phyloP scores from a whole-genome alignment of 2,797 vertebrate species.

The Gallinago stenura region DNA sequence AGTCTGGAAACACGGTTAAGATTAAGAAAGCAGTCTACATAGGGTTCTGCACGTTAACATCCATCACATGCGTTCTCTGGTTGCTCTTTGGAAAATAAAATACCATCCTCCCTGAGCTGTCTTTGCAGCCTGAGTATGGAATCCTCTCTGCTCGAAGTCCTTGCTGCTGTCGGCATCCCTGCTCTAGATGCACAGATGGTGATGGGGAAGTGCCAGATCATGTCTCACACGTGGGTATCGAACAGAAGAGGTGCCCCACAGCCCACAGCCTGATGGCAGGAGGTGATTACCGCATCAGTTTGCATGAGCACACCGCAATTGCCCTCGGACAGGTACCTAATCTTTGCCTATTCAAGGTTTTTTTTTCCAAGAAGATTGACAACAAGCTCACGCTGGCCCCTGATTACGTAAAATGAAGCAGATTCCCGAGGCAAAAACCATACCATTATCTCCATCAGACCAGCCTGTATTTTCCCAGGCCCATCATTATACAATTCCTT shows the following conservation, averaged over 20 bases:
- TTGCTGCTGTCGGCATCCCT: background rate
- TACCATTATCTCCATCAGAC: background rate
- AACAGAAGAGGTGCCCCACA: background rate
- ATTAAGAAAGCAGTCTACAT: background rate
- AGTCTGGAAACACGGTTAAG: background rate
- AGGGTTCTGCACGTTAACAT: background rate
- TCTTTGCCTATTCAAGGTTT: background rate
- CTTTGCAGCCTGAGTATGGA: background rate
- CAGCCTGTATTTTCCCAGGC: background rate
- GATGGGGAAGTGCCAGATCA: background rate
- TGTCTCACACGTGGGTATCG: fast-evolving
- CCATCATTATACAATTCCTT: background rate
- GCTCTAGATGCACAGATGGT: background rate
- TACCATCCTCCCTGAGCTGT: background rate
- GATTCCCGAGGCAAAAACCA: background rate
- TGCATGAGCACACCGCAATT: background rate
- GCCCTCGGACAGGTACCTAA: background rate
- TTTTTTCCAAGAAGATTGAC: background rate
- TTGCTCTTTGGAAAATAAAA: background rate
- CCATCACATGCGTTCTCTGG: background rate
- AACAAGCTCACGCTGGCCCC: background rate
- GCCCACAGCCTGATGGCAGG: background rate
- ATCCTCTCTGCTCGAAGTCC: background rate
- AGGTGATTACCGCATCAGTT: background rate
- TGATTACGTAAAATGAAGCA: background rate